Evolutionary conservation across 2,113 vertebrate genomes (phyloP), one percentile per base, ranked within the genome.

Genomic region (Vulpes lagopus): DNA sequence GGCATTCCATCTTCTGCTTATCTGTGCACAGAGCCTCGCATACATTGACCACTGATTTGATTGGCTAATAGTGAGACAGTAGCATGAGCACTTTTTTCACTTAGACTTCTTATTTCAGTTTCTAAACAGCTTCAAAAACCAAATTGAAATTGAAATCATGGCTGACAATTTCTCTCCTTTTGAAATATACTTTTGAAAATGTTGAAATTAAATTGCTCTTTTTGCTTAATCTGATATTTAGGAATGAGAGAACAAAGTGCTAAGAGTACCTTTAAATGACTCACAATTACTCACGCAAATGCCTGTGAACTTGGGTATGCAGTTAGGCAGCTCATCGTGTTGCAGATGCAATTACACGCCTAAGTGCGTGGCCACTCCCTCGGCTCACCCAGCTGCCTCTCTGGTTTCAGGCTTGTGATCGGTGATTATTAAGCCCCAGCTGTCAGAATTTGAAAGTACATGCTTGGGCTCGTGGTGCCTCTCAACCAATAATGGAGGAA

Each of bases 321-420:
- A 98, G 80, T 98, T 98, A 98, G 98, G 74, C 96, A 97, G 92
- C 97, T 98, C 98, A 98, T 98, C 98, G 96, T 38, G 84, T 97
- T 98, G 96, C 98, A 97, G 95, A 98, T 2, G 17, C 96, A 98
- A 76, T 98, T 97, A 96, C 79, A 85, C 53, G 10, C 98, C 98
- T 96, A 97, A 95, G 60, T 97, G 95, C 82, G 91, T 82, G 96
- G 91, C 96, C 96, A 86, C 95, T 96, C 97, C 98, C 92, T 96
- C 89, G 93, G 87, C 98, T 98, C 95, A 51, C 94, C 88, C 59
- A 7, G 27, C 89, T 79, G 65, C 35, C 92, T 79, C 64, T 92
- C 57, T 3, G 81, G 11, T n/a, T 49, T 91, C 80, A 79, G 88
- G 74, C 17, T 51, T 96, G 32, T 32, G 84, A 64, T 96, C 89